phyloP scores from a whole-genome alignment of 2,113 vertebrate genomes.

The Amia ocellicauda region DNA sequence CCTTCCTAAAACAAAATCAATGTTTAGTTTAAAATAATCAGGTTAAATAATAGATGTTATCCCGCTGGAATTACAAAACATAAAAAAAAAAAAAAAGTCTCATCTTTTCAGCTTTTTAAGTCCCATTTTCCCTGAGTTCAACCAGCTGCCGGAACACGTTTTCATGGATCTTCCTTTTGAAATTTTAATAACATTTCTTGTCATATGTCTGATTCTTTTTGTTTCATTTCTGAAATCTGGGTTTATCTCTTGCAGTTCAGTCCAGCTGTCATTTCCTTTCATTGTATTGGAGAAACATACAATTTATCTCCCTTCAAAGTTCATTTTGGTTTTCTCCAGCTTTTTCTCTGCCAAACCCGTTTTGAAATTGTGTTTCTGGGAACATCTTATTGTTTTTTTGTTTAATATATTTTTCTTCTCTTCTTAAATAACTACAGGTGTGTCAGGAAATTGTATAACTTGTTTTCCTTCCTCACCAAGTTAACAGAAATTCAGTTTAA shows the following conservation, averaged over 20 bases:
- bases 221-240: neutral
- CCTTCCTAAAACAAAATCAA: neutral
- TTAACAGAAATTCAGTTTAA: too few species aligned
- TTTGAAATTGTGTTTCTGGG: too few species aligned
- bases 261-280: neutral
- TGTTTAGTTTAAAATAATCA: neutral
- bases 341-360: too few species aligned
- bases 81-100: neutral
- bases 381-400: too few species aligned
- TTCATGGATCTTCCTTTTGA: neutral
- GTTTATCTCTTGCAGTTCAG: conserved; percentile 3
- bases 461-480: too few species aligned
- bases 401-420: too few species aligned
- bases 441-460: too few species aligned
- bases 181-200: conserved; percentile 8
- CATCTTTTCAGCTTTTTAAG: neutral
- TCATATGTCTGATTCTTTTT: conserved; percentile 3
- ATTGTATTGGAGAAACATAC: too few species aligned
- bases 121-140: neutral
- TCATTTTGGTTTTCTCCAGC: neutral
- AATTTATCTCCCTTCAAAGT: neutral
- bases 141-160: neutral
- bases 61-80: neutral
- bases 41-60: neutral
- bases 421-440: too few species aligned